Evolutionary conservation across 2,113 vertebrate genomes (phyloP), one percentile per base, ranked within the genome.

Genomic region (Garra rufa): DNA sequence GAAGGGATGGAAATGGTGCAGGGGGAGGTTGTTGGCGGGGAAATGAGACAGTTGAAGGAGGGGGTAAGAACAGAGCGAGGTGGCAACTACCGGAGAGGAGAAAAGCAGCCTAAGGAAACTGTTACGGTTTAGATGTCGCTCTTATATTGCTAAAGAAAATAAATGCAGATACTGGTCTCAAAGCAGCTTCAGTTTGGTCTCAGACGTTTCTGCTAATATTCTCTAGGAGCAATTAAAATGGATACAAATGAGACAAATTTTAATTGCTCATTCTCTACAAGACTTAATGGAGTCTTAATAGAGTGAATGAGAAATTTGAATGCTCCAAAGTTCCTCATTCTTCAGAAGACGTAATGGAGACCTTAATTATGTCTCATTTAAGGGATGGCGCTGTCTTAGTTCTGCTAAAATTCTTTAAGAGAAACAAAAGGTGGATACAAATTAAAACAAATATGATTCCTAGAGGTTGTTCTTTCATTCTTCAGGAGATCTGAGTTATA

Each of bases 1-100:
- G 73, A 91, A 89, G 48, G 57, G 70, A 41, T 24, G 24, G 24
- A 84, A 30, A 77, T 24, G 26, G 21, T 34, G 67, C 11, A 15
- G 30, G 48, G 30, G 34, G 76, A 57, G 52, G 52, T n/a, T 57
- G 76, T 41, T 59, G 76, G 17, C 13, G 1, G 19, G 52, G 30
- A 59, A 77, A 57, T 43, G 21, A 77, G 55, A 61, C 21, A 26
- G 55, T 44, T 43, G n/a, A 61, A 61, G 55, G n/a, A 78, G 30
- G 13, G 10, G 3, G 15, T 24, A n/a, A n/a, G 75, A 59, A 41
- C 2, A n/a, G 73, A 19, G 73, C 50, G 26, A 75, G 46, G 26
- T 17, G 73, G 28, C 17, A 57, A 57, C 46, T 21, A 30, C 10
- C 21, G 30, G 6, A 46, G 13, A 46, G 4, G 6, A 73, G 11